Base-by-base conservation (phyloP, 2,797 vertebrate genomes). In the Bucorvus abyssinicus region DNA sequence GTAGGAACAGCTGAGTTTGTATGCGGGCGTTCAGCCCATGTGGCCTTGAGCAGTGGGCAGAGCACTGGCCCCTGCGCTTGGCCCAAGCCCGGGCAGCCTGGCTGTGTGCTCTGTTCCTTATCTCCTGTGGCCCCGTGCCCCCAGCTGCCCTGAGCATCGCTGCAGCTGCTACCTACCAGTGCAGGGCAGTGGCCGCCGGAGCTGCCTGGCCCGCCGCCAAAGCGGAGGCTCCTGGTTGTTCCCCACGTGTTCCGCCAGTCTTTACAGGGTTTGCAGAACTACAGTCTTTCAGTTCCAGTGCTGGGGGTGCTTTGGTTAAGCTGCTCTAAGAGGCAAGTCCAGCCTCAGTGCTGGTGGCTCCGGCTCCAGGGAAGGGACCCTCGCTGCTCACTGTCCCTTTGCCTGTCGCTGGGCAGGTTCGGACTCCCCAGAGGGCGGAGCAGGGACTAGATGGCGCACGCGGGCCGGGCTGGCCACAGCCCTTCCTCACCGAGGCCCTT, bases 391-490 rank as follows among this genome's bases (percentile, higher is more conserved):
- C 1, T 12, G 34, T 60, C 45, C 57, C 23, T 0, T 29, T 53
- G 0, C 52, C 49, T 61, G 1, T 50, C 1, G 5, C 70, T 1
- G 7, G 55, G 42, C 9, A 0, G 0, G n/a, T 63, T 15, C 71
- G 6, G 4, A 0, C 50, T 71, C 36, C 34, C 64, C 0, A 9
- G n/a, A 17, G 55, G 22, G 18, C 2, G 0, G 34, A 73, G 75
- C 76, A 8, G 73, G 86, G 89, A 49, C 95, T 93, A 95, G 93
- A 55, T 84, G 97, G 93, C 85, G 84, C 95, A 49, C 69, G 73
- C 4, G 30, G 84, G 36, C 89, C 14, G 6, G 78, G 81, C 87
- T 78, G 18, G 38, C 18, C 45, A 15, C 45, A 47, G 9, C 45
- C 45, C 49, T 49, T 56, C 44, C 78, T 55, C 11, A 0, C 38